phyloP scores from a whole-genome alignment of 2,888 invertebrate species.

The Aphrophora alni region DNA sequence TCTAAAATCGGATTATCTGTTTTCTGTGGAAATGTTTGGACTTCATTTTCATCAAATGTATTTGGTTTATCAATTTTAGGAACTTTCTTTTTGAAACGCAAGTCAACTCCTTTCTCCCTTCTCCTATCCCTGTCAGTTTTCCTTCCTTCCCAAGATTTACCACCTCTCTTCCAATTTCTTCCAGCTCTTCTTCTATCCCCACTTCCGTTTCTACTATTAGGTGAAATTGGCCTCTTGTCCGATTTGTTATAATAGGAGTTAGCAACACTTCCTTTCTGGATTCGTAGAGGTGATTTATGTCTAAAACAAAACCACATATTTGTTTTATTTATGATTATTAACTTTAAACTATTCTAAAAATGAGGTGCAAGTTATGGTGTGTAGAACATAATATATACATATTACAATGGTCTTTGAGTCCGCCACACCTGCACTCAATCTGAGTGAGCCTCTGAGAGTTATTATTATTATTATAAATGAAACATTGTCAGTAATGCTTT shows the following conservation, averaged over 20 bases:
- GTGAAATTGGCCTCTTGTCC: conserved; percentile 10
- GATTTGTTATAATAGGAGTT: background rate
- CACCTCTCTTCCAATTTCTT: background rate
- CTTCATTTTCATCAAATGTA: background rate
- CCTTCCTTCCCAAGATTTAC: conserved; percentile 10
- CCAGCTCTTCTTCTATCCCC: conserved; percentile 22
- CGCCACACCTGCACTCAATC: no score
- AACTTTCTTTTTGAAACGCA: background rate
- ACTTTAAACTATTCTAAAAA: no score
- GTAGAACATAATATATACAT: no score
- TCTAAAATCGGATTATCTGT: conserved; percentile 31
- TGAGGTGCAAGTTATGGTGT: no score
- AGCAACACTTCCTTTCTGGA: conserved; percentile 13
- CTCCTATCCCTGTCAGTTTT: conserved; percentile 9
- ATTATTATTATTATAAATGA: no score
- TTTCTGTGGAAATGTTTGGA: background rate
- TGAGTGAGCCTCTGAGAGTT: no score
- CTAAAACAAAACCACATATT: conserved; percentile 13
- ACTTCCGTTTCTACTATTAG: background rate
- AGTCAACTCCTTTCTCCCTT: background rate
- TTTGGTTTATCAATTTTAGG: conserved; percentile 18
- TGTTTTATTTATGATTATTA: no score
- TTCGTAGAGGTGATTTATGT: conserved; percentile 22
- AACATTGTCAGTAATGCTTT: no score
- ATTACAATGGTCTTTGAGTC: no score